phyloP scores from a whole-genome alignment of 2,113 vertebrate species.

The Centropristis striata region DNA sequence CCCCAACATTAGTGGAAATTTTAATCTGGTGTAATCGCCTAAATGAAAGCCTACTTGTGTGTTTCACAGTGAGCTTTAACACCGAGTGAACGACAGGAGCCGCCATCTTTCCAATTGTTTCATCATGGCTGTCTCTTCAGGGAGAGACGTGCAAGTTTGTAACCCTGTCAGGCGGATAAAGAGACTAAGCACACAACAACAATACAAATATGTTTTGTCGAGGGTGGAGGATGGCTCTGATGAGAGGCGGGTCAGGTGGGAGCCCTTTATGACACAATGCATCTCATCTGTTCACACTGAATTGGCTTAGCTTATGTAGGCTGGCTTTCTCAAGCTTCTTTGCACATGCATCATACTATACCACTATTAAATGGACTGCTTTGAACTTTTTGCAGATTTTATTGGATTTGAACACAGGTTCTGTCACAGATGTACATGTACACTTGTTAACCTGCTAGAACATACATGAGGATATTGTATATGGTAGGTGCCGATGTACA shows the following conservation, averaged over 20 bases:
- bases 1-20: conserved; percentile 70
- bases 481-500: background rate
- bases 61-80: conserved; percentile 65
- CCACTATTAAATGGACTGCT: background rate
- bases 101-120: conserved; percentile 78
- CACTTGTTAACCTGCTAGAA: background rate
- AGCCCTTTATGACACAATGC: conserved; percentile 40
- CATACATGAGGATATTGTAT: background rate
- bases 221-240: conserved; percentile 54
- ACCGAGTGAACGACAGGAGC: conserved; percentile 61
- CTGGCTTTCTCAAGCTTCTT: conserved; percentile 30
- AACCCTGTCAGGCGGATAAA: conserved; percentile 81
- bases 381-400: background rate
- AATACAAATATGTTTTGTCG: conserved; percentile 69
- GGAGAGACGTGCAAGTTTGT: conserved; percentile 69
- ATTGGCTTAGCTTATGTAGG: conserved; percentile 34
- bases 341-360: background rate
- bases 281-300: conserved; percentile 60
- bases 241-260: conserved; percentile 60
- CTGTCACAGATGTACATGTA: background rate
- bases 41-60: conserved; percentile 73
- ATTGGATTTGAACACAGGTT: background rate
- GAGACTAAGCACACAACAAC: conserved; percentile 76
- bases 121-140: conserved; percentile 71
- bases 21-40: conserved; percentile 81